Evolutionary conservation across 1,140 invertebrate genomes (phyloP).

Genomic region (Daktulosphaira vitifoliae): DNA sequence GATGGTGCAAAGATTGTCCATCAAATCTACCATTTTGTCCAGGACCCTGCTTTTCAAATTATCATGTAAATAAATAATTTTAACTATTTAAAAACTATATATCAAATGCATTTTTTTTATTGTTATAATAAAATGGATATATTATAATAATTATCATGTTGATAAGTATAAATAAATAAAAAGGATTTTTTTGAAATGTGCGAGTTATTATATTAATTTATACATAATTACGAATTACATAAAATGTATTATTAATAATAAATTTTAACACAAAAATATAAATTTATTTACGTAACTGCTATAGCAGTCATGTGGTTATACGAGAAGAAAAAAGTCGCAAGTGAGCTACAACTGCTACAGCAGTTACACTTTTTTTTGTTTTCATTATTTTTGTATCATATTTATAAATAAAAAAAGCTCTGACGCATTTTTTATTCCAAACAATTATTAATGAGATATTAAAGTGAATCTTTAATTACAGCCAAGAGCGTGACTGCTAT

Average conservation of each 20-base stretch:
- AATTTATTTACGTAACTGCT: slow-evolving; percentile 1
- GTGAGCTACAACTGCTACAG: background rate
- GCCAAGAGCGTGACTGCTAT: background rate
- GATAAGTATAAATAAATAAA: background rate
- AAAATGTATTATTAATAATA: background rate
- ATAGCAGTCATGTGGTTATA: background rate
- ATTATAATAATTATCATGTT: background rate
- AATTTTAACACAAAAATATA: background rate
- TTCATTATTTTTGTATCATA: background rate
- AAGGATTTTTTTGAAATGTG: too few relatives aligned
- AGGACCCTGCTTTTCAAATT: background rate
- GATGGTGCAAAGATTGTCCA: background rate
- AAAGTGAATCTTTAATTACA: background rate
- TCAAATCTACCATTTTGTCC: background rate
- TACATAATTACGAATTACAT: background rate
- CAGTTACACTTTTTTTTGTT: slow-evolving; percentile 3
- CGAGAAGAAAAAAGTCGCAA: background rate
- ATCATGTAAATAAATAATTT: too few relatives aligned
- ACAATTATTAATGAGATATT: slow-evolving; percentile 1
- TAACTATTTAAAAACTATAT: background rate
- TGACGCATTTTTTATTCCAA: background rate
- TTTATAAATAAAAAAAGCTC: background rate
- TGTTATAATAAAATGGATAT: background rate
- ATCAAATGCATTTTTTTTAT: background rate
- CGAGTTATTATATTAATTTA: too few relatives aligned